A percentile compares a stretch with the other conserved stretches of the same genome.
These are phyloP conservation scores for Drosophila repletoides DNA, from an alignment of 1,140 invertebrate species.

Conservation along the genomic window DNA sequence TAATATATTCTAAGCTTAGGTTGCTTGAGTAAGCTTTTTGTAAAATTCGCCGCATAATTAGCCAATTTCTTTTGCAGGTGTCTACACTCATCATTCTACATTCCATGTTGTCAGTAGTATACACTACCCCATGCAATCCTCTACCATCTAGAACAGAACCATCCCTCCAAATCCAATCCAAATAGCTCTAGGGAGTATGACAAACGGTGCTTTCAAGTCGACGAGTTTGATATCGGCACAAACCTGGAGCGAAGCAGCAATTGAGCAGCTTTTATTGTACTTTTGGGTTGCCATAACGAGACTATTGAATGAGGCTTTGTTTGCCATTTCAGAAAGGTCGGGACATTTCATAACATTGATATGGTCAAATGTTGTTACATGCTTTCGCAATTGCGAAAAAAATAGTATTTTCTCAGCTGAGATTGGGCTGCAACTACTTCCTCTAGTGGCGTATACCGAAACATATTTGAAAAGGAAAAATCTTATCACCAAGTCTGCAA, in stretches of 20 bases:
- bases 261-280: conserved; percentile 46
- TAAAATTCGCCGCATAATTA: conserved; percentile 54
- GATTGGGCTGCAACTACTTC: no score
- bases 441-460: no score
- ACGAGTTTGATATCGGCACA: conserved; percentile 22
- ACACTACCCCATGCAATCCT: not conserved
- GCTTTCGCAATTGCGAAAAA: no score
- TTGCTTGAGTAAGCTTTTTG: conserved; percentile 5
- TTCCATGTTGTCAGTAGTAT: conserved; percentile 5
- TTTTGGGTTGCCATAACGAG: conserved; percentile 34
- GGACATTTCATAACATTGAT: no score
- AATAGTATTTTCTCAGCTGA: no score
- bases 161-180: no score
- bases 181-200: no score
- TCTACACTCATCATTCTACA: not conserved
- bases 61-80: conserved; percentile 37
- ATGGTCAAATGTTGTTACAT: no score
- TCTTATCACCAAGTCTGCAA: no score
- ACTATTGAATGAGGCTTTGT: conserved; percentile 26
- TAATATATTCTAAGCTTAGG: not conserved
- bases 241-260: conserved; percentile 7
- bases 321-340: conserved; percentile 25
- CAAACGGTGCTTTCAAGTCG: conserved; percentile 42
- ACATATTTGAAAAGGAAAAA: no score
- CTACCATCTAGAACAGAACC: no score